phyloP scores from a whole-genome alignment of 2,797 vertebrate species.

The Phoebastria nigripes region DNA sequence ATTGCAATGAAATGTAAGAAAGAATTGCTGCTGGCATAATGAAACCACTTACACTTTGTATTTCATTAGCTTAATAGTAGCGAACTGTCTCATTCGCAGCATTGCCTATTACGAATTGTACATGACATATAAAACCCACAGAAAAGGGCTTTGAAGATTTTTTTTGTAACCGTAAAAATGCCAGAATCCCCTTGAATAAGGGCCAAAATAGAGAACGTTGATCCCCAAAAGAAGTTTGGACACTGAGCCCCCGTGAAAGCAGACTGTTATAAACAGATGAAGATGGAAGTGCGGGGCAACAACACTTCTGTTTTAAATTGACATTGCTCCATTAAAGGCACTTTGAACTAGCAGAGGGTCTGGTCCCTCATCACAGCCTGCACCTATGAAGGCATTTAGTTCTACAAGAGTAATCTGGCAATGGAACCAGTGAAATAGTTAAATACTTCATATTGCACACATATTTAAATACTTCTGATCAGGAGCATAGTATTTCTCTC shows the following conservation, averaged over 20 bases:
- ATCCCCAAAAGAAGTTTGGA: not conserved
- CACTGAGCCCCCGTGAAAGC: not conserved
- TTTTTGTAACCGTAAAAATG: not conserved
- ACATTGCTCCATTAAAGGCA: not conserved
- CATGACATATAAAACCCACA: not conserved
- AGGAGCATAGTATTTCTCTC: not conserved
- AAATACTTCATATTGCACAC: not conserved
- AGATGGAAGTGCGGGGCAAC: not conserved
- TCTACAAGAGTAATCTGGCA: not conserved
- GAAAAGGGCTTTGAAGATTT: not conserved
- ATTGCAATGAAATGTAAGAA: conserved; percentile 15
- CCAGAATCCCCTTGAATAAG: not conserved
- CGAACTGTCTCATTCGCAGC: conserved; percentile 13
- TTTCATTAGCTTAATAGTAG: conserved; percentile 51
- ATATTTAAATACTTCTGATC: not conserved
- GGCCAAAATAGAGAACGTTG: not conserved
- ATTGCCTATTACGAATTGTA: not conserved
- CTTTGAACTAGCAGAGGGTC: not conserved
- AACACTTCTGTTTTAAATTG: not conserved
- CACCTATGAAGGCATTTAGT: not conserved
- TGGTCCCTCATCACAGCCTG: not conserved
- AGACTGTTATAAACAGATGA: not conserved
- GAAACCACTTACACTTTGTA: conserved; percentile 32
- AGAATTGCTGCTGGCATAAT: conserved; percentile 37
- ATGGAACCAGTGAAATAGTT: not conserved